Conservation (phyloP, 2,113 vertebrate genomes). For the Pithys albifrons region DNA sequence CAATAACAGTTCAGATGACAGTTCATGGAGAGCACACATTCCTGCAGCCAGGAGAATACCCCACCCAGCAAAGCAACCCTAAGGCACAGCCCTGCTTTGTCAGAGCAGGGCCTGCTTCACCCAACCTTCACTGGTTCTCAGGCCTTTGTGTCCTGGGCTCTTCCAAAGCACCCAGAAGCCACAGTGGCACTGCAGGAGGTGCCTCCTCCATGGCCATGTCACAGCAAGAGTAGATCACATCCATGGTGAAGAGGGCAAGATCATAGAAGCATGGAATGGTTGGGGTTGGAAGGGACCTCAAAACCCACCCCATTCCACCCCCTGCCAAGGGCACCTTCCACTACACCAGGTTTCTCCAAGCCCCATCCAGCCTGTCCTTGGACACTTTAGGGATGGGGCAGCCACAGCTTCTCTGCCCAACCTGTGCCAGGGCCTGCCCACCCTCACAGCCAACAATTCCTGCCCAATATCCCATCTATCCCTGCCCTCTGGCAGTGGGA, state of each 20-base stretch:
- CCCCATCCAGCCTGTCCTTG: neutral
- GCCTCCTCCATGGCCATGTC: neutral
- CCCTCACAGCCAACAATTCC: neutral
- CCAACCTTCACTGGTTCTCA: neutral
- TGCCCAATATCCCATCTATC: neutral
- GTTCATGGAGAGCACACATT: neutral
- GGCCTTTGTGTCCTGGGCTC: neutral
- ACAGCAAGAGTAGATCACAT: no score
- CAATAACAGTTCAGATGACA: conserved; percentile 4
- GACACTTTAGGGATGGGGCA: neutral
- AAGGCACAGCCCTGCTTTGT: neutral
- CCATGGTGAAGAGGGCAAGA: neutral
- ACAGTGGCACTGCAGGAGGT: neutral
- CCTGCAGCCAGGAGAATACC: neutral
- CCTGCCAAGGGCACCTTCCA: neutral
- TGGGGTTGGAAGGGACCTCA: neutral
- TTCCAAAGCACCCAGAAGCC: neutral
- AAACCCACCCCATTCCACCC: fast-evolving
- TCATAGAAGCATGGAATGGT: neutral
- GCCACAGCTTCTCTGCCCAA: neutral
- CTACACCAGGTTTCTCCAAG: neutral
- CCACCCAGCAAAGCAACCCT: neutral
- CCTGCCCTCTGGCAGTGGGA: neutral
- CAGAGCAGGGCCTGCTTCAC: neutral
- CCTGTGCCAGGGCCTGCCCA: neutral